Percentiles rank a stretch among this genome's conserved stretches.
These are phyloP conservation scores for Ellobium chinense DNA, from an alignment of 2,888 invertebrate genomes.

Conservation along the genomic window DNA sequence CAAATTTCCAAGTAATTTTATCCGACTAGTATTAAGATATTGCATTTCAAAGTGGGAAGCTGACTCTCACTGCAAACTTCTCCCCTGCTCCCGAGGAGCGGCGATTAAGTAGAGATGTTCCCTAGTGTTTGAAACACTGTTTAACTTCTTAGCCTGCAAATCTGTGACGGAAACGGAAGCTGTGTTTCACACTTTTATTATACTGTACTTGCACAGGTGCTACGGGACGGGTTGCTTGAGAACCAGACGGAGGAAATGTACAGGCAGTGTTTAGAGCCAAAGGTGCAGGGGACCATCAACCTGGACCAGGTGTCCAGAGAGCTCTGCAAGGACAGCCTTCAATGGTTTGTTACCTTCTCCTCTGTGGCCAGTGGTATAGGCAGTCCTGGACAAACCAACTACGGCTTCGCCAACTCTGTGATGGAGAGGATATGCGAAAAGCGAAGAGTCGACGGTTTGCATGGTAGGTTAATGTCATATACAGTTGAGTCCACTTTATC, in stretches of 20 bases:
- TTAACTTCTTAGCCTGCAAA: too few species aligned
- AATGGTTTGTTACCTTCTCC: conserved; percentile 97
- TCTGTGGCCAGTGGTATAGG: conserved; percentile 98
- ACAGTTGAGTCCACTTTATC: too few species aligned
- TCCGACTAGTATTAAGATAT: too few species aligned
- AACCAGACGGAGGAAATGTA: conserved; percentile 90
- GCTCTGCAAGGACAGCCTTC: conserved; percentile 85
- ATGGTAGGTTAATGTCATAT: conserved; percentile 81
- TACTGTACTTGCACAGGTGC: conserved; percentile 83
- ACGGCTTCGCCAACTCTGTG: too few species aligned
- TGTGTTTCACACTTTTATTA: too few species aligned
- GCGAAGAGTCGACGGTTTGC: conserved; percentile 89
- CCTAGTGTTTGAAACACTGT: too few species aligned
- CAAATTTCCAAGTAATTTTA: too few species aligned
- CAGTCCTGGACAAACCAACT: conserved; percentile 97
- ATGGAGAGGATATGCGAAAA: conserved; percentile 95
- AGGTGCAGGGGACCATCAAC: conserved; percentile 89
- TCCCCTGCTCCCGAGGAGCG: too few species aligned
- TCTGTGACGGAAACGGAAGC: too few species aligned
- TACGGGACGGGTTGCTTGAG: conserved; percentile 92
- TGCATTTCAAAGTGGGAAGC: too few species aligned
- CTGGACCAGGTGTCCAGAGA: conserved; percentile 89
- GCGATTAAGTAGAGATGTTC: too few species aligned
- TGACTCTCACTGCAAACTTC: too few species aligned
- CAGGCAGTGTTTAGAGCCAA: conserved; percentile 88